A percentile compares a stretch with the other conserved stretches of the same genome.
Evolutionary conservation across 1,140 invertebrate species (phyloP).

Genomic region (Cardiocondyla obscurior): DNA sequence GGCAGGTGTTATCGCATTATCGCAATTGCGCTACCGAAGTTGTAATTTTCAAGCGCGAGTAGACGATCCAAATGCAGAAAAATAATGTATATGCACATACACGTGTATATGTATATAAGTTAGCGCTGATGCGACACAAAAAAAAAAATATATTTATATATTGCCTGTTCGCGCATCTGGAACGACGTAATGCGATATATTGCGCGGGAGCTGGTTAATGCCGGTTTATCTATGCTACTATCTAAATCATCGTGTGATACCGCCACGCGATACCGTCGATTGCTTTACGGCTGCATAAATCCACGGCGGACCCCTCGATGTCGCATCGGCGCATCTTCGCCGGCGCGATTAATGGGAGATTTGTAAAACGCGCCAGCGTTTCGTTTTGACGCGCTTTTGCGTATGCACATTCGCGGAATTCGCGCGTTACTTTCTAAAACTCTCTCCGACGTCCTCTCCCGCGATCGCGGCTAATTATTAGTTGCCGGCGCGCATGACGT

Average conservation of each 20-base stretch:
- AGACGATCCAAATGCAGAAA: constrained; percentile 22
- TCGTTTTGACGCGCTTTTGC: constrained; percentile 15
- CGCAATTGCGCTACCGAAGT: constrained; percentile 52
- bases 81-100: not conserved
- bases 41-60: constrained; percentile 55
- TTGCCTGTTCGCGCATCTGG: not conserved
- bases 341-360: not conserved
- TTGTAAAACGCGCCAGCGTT: not conserved
- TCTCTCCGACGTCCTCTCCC: constrained; percentile 14
- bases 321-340: not conserved
- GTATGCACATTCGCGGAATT: constrained; percentile 17
- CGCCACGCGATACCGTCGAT: constrained; percentile 19
- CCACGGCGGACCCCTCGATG: not conserved
- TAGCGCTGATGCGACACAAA: not conserved
- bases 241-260: constrained; percentile 36
- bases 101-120: not conserved
- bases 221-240: constrained; percentile 11
- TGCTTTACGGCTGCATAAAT: constrained; percentile 46
- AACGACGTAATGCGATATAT: constrained; percentile 32
- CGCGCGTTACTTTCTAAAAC: constrained; percentile 47
- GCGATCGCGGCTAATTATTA: constrained; percentile 23
- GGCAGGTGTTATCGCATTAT: constrained; percentile 61
- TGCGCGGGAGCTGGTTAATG: constrained; percentile 18
- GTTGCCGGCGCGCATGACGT: not conserved
- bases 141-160: not conserved